phyloP scores from a whole-genome alignment of 2,888 invertebrate genomes.

The Megastigmus dorsalis region DNA sequence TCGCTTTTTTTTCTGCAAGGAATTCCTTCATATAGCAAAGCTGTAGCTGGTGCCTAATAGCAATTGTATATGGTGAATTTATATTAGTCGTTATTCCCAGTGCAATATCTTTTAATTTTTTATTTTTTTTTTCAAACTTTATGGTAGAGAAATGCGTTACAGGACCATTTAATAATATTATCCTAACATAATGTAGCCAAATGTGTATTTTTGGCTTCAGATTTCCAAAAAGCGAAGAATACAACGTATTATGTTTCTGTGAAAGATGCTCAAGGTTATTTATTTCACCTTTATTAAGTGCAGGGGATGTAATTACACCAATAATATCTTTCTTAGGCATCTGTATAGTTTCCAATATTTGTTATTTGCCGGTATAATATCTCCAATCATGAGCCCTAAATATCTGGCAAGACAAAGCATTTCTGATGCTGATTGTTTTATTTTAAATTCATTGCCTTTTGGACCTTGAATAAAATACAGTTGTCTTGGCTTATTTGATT shows the following conservation, averaged over 20 bases:
- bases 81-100: slow-evolving; percentile 34
- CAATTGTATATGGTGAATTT: slow-evolving; percentile 43
- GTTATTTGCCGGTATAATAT: slow-evolving; percentile 27
- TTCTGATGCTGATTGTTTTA: slow-evolving; percentile 29
- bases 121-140: slow-evolving; percentile 28
- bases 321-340: slow-evolving; percentile 27
- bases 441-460: not conserved
- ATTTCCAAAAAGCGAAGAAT: slow-evolving; percentile 36
- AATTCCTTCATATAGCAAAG: slow-evolving; percentile 40
- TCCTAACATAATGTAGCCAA: not conserved
- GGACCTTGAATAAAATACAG: not conserved
- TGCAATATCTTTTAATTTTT: slow-evolving; percentile 46
- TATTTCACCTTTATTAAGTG: slow-evolving; percentile 39
- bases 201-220: slow-evolving; percentile 49
- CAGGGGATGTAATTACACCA: slow-evolving; percentile 38
- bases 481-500: slow-evolving; percentile 7
- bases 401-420: slow-evolving; percentile 49
- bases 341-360: slow-evolving; percentile 37
- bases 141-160: not conserved
- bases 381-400: slow-evolving; percentile 46
- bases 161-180: not conserved
- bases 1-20: slow-evolving; percentile 22
- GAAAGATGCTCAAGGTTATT: slow-evolving; percentile 9
- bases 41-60: slow-evolving; percentile 42
- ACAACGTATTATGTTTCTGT: slow-evolving; percentile 32